phyloP scores from a whole-genome alignment of 2,797 vertebrate genomes.

The Sebastes aleutianus region DNA sequence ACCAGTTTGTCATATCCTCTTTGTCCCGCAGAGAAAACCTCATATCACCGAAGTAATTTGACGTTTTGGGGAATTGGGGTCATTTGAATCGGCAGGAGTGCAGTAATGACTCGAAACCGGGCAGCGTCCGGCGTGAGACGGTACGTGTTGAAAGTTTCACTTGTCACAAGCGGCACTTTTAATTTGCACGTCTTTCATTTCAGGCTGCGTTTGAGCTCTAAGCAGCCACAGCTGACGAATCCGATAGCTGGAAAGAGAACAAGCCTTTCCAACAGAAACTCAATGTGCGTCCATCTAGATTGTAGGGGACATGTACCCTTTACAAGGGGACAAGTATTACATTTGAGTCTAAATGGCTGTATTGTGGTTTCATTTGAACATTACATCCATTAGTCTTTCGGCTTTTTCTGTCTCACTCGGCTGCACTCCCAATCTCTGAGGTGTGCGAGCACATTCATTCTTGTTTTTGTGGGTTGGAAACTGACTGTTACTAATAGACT shows the following conservation, averaged over 20 bases:
- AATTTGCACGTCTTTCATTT: slow-evolving; percentile 43
- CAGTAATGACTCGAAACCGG: slow-evolving; percentile 43
- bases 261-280: neutral
- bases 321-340: neutral
- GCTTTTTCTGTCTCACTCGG: slow-evolving; percentile 9
- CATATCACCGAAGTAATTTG: neutral
- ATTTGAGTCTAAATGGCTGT: slow-evolving; percentile 21
- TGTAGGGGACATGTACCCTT: neutral
- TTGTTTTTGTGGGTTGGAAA: slow-evolving; percentile 21
- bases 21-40: slow-evolving; percentile 3
- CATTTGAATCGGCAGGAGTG: slow-evolving; percentile 45
- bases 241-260: neutral
- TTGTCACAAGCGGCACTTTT: slow-evolving; percentile 34
- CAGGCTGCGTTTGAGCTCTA: slow-evolving; percentile 9
- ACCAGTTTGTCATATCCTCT: slow-evolving; percentile 28
- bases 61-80: slow-evolving; percentile 54
- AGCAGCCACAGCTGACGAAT: neutral
- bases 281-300: slow-evolving; percentile 3
- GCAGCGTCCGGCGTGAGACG: slow-evolving; percentile 18
- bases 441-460: slow-evolving; percentile 25
- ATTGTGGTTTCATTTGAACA: slow-evolving; percentile 19
- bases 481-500: slow-evolving; percentile 39
- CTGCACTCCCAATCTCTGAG: slow-evolving; percentile 14
- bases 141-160: slow-evolving; percentile 32
- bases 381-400: slow-evolving; percentile 19